phyloP scores from a whole-genome alignment of 2,888 invertebrate genomes.

The Meiosimyza platycephala region DNA sequence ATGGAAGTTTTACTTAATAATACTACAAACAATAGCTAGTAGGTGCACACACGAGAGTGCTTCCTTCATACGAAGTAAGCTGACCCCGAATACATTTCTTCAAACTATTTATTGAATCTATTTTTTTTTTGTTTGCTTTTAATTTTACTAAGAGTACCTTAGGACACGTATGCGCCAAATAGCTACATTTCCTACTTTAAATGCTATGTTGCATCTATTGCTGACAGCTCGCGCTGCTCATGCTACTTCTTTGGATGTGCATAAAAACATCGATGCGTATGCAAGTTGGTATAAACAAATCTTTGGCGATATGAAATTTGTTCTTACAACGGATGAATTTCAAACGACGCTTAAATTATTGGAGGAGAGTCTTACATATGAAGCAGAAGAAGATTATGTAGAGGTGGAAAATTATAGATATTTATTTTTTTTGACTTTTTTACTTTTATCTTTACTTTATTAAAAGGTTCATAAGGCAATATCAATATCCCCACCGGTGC shows the following conservation, averaged over 20 bases:
- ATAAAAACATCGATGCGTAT: conserved; percentile 57
- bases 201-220: conserved; percentile 55
- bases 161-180: conserved; percentile 56
- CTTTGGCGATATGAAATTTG: conserved; percentile 63
- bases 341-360: conserved; percentile 53
- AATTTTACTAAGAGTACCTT: conserved; percentile 52
- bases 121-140: conserved; percentile 14
- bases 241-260: conserved; percentile 55
- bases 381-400: conserved; percentile 57
- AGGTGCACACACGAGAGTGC: conserved; percentile 24
- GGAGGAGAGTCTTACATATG: conserved; percentile 55
- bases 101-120: neutral
- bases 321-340: conserved; percentile 55
- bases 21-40: conserved; percentile 56
- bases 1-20: conserved; percentile 62
- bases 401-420: conserved; percentile 50
- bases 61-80: no score
- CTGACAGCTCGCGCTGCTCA: conserved; percentile 58
- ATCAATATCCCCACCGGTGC: conserved; percentile 57
- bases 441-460: neutral
- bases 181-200: conserved; percentile 47
- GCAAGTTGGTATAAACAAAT: conserved; percentile 63
- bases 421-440: neutral
- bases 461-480: conserved; percentile 59
- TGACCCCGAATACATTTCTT: no score